Evolutionary conservation across 2,113 vertebrate species (phyloP), one percentile per base, ranked within the genome.

Genomic region (Chloropsis cyanopogon): DNA sequence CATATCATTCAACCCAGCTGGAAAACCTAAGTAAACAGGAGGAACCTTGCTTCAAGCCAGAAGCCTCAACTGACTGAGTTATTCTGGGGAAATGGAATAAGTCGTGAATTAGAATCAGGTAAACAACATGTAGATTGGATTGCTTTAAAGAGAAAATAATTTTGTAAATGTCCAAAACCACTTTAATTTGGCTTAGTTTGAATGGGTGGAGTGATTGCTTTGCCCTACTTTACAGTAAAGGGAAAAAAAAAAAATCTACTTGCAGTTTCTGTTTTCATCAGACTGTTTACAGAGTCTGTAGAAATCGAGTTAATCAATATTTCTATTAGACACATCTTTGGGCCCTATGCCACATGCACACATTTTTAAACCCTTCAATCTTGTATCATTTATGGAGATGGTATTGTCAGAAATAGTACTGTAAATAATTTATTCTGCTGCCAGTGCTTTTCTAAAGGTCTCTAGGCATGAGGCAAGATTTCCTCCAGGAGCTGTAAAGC

Each of bases 341-440:
- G 91, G 78, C 92, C 84, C 77, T 53, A 14, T 82, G 93, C 95
- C 96, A 93, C 82, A 88, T 15, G 65, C 88, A 83, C 85, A 90
- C 86, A 94, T 88, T 94, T 95, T 93, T 87, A 96, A 93, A 91
- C 68, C 94, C 86, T 88, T 97, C 97, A 94, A 90, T 96, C 94
- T 96, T 91, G 86, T 96, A 93, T 97, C 96, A 88, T 96, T 96
- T 96, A 94, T 97, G 97, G 84, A 94, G 94, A 94, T 93, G 91
- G 91, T 91, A 91, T 96, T 96, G 95, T 97, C 97, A 97, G 95
- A 93, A 96, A 90, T 82, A 93, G 95, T 47, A 57, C 95, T 87
- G 71, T 96, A 94, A 94, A 97, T 96, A 94, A 96, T 97, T 97
- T 96, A 97, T 94, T 95, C 83, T 82, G 90, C 95, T 96, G 94